Percentiles rank a stretch among this genome's conserved stretches.
Conservation (phyloP, 2,888 invertebrate species). For the Plebejus anna region DNA sequence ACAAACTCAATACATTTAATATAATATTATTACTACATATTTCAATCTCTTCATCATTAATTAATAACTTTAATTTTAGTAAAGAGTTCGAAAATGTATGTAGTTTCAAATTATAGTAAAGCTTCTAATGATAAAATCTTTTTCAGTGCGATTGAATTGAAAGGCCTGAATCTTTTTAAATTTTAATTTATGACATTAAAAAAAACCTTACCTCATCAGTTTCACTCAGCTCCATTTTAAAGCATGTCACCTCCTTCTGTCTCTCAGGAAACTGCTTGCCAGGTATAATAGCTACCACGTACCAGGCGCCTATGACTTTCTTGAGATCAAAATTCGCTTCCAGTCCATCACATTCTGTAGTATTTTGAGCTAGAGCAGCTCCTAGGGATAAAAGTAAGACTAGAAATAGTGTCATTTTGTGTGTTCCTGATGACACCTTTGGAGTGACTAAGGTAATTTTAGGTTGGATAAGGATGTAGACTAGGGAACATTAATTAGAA, state of each 20-base stretch:
- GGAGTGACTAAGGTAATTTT: not conserved
- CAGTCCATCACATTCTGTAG: conserved; percentile 51
- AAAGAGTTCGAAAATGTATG: no score
- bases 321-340: conserved; percentile 57
- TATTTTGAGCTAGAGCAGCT: conserved; percentile 39
- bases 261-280: conserved; percentile 59
- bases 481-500: not conserved
- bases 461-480: not conserved
- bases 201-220: conserved; percentile 56
- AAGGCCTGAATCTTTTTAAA: no score
- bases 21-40: no score
- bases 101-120: no score
- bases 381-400: conserved; percentile 40
- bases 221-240: conserved; percentile 63
- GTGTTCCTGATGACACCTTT: conserved; percentile 6
- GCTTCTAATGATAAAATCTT: no score
- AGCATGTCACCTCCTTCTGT: conserved; percentile 51
- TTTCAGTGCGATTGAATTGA: no score
- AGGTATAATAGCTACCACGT: conserved; percentile 63
- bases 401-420: conserved; percentile 42
- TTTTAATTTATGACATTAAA: no score
- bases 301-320: conserved; percentile 57
- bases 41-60: no score
- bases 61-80: no score
- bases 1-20: no score